These are phyloP conservation scores for Melinaea marsaeus DNA, from an alignment of 2,888 invertebrate species.

Conservation along the genomic window DNA sequence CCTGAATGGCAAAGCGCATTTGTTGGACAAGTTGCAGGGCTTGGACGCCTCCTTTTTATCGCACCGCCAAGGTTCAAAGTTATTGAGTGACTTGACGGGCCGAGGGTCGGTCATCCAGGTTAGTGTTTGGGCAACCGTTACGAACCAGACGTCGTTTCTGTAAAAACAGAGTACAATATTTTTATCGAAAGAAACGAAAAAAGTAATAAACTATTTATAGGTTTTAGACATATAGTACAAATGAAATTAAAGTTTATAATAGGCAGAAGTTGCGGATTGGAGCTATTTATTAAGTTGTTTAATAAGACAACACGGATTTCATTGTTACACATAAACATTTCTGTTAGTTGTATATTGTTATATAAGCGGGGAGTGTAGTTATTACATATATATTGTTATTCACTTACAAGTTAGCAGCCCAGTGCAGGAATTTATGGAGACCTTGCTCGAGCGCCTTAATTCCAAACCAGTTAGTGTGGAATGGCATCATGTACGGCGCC, in stretches of 20 bases:
- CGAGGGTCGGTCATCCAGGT: slow-evolving; percentile 94
- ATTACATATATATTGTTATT: slow-evolving; percentile 11
- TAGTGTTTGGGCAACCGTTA: slow-evolving; percentile 91
- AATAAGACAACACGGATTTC: too few relatives aligned
- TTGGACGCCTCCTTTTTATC: slow-evolving; percentile 84
- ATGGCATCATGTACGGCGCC: slow-evolving; percentile 96
- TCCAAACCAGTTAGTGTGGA: slow-evolving; percentile 98
- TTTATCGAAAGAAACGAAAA: too few relatives aligned
- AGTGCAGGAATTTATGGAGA: slow-evolving; percentile 90
- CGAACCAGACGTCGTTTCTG: slow-evolving; percentile 92
- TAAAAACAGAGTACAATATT: slow-evolving; percentile 27
- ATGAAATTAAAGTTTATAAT: too few relatives aligned
- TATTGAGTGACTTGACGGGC: slow-evolving; percentile 80
- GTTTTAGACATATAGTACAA: too few relatives aligned
- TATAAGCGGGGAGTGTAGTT: not conserved
- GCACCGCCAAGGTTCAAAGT: slow-evolving; percentile 90
- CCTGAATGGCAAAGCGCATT: slow-evolving; percentile 90
- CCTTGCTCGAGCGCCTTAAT: slow-evolving; percentile 89
- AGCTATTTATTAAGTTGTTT: too few relatives aligned
- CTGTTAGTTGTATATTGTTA: slow-evolving; percentile 7
- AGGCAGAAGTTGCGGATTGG: too few relatives aligned
- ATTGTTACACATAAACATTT: not conserved
- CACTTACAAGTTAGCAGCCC: slow-evolving; percentile 79
- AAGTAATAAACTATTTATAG: too few relatives aligned
- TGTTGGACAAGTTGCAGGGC: slow-evolving; percentile 88